Evolutionary conservation across 2,113 vertebrate genomes (phyloP), one percentile per base, ranked within the genome.

Genomic region (Takifugu flavidus): DNA sequence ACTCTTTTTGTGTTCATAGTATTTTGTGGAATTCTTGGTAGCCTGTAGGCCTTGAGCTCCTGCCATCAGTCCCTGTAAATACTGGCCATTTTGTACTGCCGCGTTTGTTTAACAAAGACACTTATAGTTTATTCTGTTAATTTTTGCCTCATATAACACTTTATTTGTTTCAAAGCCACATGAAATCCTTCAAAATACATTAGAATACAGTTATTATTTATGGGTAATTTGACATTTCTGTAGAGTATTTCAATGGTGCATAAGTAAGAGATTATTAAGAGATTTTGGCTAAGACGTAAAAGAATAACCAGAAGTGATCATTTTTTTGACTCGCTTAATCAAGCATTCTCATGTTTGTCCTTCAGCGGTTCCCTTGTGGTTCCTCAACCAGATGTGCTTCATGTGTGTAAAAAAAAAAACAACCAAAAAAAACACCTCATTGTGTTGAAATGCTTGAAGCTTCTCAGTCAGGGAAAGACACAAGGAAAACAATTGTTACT

Each of bases 1-100:
- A 59, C 12, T 64, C 49, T 59, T 64, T 67, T 62, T 77, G 46
- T 72, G 66, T 70, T 53, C 49, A 49, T n/a, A 4, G n/a, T 25
- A 15, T 65, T 65, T 45, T 46, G 53, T 59, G 49, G 58, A 53
- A 62, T 73, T 58, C 20, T 59, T 25, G 55, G 15, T 51, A 75
- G 65, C 12, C 15, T 65, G 8, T 4, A 46, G 59, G n/a, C 62
- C 31, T 64, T 13, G 39, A 70, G 20, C 15, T 49, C 26, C 46
- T 47, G 6, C 25, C 25, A 27, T 59, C 8, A 49, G 20, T 52
- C 57, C 28, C n/a, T 52, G 51, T 39, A 66, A 13, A 34, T 67
- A 65, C 20, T 20, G 34, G 29, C n/a, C 49, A 49, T 69, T 73
- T 70, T 63, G 26, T 49, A 12, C n/a, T 13, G 20, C 25, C 4